Percentiles rank a stretch among this genome's conserved stretches.
Evolutionary conservation across 2,797 vertebrate genomes (phyloP).

Genomic region (Taeniopygia guttata): DNA sequence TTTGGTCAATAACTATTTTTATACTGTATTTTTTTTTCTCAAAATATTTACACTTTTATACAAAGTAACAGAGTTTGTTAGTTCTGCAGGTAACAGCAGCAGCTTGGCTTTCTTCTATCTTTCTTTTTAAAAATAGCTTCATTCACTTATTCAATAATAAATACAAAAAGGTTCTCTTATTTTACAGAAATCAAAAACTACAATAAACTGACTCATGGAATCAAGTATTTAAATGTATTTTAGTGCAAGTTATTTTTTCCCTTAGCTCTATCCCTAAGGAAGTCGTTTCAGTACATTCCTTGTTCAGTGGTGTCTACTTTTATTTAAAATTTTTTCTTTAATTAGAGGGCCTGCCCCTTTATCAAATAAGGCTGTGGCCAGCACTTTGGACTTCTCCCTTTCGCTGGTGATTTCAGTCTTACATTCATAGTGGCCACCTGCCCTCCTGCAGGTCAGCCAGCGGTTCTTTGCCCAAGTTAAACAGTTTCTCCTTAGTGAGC

Average conservation of each 20-base stretch:
- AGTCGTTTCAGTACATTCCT: constrained; percentile 99
- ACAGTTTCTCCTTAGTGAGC: constrained; percentile 77
- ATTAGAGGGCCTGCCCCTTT: constrained; percentile 96
- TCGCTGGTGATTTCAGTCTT: constrained; percentile 98
- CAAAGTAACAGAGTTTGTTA: constrained; percentile 98
- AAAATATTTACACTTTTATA: constrained; percentile 98
- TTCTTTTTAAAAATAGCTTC: constrained; percentile 98
- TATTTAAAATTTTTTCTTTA: constrained; percentile 76
- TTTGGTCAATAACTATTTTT: constrained; percentile 99
- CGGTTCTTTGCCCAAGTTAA: constrained; percentile 75
- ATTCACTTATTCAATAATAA: constrained; percentile 99
- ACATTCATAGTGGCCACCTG: constrained; percentile 81
- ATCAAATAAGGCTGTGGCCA: constrained; percentile 95
- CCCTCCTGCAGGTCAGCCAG: constrained; percentile 68
- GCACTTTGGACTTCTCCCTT: constrained; percentile 92
- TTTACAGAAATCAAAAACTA: constrained; percentile 98
- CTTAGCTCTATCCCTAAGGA: constrained; percentile 94
- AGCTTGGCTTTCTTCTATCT: constrained; percentile 93
- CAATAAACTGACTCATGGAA: constrained; percentile 99
- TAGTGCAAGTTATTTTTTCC: constrained; percentile 99
- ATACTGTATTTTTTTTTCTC: constrained; percentile 85
- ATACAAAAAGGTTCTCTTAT: constrained; percentile 99
- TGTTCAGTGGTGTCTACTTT: constrained; percentile 99
- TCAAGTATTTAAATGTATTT: constrained; percentile 99
- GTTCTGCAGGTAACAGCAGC: constrained; percentile 95